A percentile compares a stretch with the other conserved stretches of the same genome.
phyloP scores from a whole-genome alignment of 2,888 invertebrate genomes.

The Pterobdella sp. region DNA sequence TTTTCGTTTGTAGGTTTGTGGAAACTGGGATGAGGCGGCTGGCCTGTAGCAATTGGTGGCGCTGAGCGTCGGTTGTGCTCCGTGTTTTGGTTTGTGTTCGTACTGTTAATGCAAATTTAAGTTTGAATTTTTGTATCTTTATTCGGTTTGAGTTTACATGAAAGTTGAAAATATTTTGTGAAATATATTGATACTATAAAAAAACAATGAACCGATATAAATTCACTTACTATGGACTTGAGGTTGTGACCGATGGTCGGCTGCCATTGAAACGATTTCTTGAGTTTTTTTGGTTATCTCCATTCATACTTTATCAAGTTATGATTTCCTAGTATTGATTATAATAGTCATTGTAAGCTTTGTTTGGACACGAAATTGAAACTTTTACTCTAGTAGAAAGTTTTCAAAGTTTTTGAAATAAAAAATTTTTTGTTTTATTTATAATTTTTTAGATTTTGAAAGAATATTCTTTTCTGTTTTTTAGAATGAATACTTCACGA shows the following conservation, averaged over 20 bases:
- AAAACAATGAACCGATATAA: background rate
- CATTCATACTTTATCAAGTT: slow-evolving; percentile 8
- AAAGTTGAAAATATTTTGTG: background rate
- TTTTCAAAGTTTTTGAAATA: slow-evolving; percentile 18
- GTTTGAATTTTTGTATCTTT: too few relatives aligned
- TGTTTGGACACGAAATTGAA: background rate
- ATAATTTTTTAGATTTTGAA: background rate
- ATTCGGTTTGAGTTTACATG: background rate
- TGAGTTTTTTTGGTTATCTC: background rate
- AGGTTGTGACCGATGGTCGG: background rate
- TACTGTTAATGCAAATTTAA: too few relatives aligned
- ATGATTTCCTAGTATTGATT: background rate
- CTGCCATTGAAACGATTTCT: background rate
- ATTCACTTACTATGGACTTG: background rate
- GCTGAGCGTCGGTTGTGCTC: too few relatives aligned
- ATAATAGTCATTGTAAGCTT: background rate
- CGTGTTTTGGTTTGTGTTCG: too few relatives aligned
- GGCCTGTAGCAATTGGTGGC: too few relatives aligned
- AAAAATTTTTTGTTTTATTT: slow-evolving; percentile 13
- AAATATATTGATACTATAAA: background rate
- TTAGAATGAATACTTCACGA: slow-evolving; percentile 1
- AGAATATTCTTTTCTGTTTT: background rate
- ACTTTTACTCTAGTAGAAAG: slow-evolving; percentile 4
- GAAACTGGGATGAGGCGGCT: too few relatives aligned
- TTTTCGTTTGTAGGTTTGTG: too few relatives aligned